Evolutionary conservation across 2,888 invertebrate species (phyloP).

Genomic region (Melanophora roralis): DNA sequence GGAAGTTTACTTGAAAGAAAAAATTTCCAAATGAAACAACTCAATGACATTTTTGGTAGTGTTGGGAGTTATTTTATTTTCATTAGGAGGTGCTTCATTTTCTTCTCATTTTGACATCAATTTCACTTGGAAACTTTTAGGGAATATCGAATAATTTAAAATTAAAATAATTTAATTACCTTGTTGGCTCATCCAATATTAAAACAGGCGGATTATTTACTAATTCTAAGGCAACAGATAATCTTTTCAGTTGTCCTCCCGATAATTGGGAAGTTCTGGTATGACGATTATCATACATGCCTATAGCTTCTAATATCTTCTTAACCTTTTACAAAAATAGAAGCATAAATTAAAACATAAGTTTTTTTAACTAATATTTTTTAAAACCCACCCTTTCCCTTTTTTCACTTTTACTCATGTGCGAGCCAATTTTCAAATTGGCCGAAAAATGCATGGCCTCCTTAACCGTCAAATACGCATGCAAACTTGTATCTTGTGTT

Average conservation of each 20-base stretch:
- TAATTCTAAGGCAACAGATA: constrained; percentile 93
- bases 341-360: not conserved
- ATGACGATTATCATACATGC: constrained; percentile 82
- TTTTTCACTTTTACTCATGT: constrained; percentile 81
- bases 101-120: too few relatives aligned
- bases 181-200: constrained; percentile 96
- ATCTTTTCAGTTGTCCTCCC: constrained; percentile 93
- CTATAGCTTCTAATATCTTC: constrained; percentile 87
- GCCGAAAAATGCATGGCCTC: constrained; percentile 93
- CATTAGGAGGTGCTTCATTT: too few relatives aligned
- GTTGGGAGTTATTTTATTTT: too few relatives aligned
- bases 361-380: not conserved
- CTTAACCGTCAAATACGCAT: constrained; percentile 88
- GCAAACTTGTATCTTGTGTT: constrained; percentile 90
- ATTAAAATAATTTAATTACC: constrained; percentile 80
- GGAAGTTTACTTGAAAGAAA: too few relatives aligned
- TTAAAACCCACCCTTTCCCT: constrained; percentile 80
- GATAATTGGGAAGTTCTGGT: constrained; percentile 86
- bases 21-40: too few relatives aligned
- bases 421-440: constrained; percentile 87
- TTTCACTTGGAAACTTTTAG: too few relatives aligned
- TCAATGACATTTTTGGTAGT: too few relatives aligned
- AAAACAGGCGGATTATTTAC: constrained; percentile 94
- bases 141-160: too few relatives aligned
- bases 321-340: constrained; percentile 80